These are phyloP conservation scores for Bombylius major DNA, from an alignment of 2,888 invertebrate genomes.

Conservation along the genomic window DNA sequence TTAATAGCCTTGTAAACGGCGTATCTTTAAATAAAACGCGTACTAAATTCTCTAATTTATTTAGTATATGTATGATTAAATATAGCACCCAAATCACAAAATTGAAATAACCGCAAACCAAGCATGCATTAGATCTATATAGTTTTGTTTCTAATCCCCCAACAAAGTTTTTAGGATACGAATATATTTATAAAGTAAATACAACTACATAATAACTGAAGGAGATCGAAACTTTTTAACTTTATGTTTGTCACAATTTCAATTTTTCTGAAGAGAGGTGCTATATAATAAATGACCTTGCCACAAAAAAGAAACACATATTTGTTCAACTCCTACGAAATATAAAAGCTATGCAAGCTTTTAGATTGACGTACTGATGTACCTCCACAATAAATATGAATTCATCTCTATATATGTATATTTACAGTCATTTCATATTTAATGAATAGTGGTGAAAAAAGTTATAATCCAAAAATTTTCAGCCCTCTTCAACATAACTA, in stretches of 20 bases:
- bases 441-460: no score
- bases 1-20: background rate
- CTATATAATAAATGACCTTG: constrained; percentile 8
- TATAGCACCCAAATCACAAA: constrained; percentile 2
- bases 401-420: no score
- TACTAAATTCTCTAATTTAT: constrained; percentile 1
- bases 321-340: constrained; percentile 1
- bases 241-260: no score
- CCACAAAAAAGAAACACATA: constrained; percentile 4
- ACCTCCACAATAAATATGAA: background rate
- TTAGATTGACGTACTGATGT: background rate
- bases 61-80: no score
- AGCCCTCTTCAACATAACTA: background rate
- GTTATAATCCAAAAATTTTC: background rate
- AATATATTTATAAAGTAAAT: no score
- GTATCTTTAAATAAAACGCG: background rate
- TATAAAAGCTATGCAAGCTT: background rate
- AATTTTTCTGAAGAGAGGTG: no score
- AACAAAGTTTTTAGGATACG: no score
- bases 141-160: constrained; percentile 4
- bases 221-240: no score
- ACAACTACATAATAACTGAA: no score
- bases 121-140: constrained; percentile 9
- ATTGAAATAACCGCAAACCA: constrained; percentile 10
- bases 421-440: no score